phyloP scores from a whole-genome alignment of 2,113 vertebrate species.

The Chrysemys picta region DNA sequence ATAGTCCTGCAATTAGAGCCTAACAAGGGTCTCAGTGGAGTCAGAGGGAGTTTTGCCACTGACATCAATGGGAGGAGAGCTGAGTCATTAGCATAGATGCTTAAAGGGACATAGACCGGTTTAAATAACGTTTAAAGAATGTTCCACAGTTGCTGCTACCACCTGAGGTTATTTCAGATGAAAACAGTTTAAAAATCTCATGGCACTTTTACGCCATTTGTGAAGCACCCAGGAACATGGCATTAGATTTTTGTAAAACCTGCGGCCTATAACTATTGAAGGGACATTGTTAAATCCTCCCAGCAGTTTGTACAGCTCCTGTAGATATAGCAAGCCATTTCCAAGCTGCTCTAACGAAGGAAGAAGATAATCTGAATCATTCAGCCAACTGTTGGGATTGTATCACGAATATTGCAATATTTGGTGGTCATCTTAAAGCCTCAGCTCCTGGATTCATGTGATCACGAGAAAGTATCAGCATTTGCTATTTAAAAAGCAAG shows the following conservation, averaged over 20 bases:
- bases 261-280: background rate
- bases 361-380: too few species aligned
- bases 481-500: too few species aligned
- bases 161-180: background rate
- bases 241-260: background rate
- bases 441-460: too few species aligned
- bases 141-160: background rate
- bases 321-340: too few species aligned
- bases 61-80: background rate
- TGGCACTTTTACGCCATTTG: background rate
- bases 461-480: too few species aligned
- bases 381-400: too few species aligned
- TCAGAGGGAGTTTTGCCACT: background rate
- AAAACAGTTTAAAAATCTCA: background rate
- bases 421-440: too few species aligned
- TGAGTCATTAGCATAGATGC: background rate
- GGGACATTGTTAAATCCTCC: too few species aligned
- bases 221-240: background rate
- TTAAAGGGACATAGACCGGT: background rate
- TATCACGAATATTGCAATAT: too few species aligned
- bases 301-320: too few species aligned
- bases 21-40: background rate
- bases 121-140: background rate
- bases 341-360: too few species aligned
- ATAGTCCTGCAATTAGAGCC: fast-evolving